These are phyloP conservation scores for Galbula dea DNA, from an alignment of 2,113 vertebrate genomes.

Conservation along the genomic window DNA sequence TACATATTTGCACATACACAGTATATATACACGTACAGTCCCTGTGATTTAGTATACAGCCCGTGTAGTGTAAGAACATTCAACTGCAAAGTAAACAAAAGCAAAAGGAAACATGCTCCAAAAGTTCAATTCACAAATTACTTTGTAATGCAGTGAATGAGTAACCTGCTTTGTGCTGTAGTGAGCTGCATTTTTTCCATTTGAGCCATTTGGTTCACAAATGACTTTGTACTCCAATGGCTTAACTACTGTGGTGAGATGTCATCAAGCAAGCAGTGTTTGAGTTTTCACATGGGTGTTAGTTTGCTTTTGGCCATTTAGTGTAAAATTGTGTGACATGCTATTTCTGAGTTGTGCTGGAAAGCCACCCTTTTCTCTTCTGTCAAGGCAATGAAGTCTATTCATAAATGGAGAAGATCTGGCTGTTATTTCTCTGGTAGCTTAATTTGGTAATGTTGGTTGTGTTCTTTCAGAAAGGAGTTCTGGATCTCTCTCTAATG, in stretches of 20 bases:
- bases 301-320: neutral
- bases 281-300: accelerated
- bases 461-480: neutral
- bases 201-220: neutral
- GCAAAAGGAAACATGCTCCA: neutral
- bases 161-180: neutral
- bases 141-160: neutral
- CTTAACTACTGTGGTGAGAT: neutral
- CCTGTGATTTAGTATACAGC: neutral
- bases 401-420: neutral
- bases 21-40: neutral
- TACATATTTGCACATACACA: neutral
- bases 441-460: neutral
- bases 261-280: neutral
- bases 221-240: neutral
- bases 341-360: neutral
- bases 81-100: neutral
- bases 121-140: neutral
- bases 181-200: neutral
- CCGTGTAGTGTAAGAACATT: neutral
- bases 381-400: neutral
- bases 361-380: neutral
- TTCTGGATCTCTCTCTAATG: neutral
- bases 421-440: neutral
- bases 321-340: neutral